These are phyloP conservation scores for Chascanopsetta lugubris DNA, from an alignment of 2,113 vertebrate species.

Conservation along the genomic window DNA sequence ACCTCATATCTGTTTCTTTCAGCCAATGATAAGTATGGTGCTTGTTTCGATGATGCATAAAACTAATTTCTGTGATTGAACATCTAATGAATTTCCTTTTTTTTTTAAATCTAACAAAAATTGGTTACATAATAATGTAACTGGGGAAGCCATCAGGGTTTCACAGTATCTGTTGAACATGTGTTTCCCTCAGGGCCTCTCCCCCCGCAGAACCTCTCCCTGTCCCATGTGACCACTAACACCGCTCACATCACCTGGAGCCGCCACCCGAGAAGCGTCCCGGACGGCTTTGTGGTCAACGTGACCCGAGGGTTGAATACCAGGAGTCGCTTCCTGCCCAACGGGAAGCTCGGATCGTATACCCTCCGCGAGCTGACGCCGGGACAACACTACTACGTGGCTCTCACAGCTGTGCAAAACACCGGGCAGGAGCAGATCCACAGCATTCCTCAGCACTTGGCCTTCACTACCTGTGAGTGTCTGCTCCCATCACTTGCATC, in stretches of 20 bases:
- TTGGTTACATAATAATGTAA: not conserved
- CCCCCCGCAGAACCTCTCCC: slow-evolving; percentile 89
- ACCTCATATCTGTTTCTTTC: too few relatives aligned
- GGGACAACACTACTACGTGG: slow-evolving; percentile 86
- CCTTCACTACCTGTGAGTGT: slow-evolving; percentile 89
- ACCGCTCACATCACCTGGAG: slow-evolving; percentile 89
- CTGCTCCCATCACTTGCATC: not conserved
- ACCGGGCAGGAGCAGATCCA: slow-evolving; percentile 85
- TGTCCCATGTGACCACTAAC: slow-evolving; percentile 84
- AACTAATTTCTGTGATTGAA: not conserved
- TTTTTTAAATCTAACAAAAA: not conserved
- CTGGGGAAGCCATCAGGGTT: not conserved
- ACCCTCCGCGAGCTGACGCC: slow-evolving; percentile 87
- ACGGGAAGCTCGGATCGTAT: slow-evolving; percentile 84
- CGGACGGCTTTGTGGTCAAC: slow-evolving; percentile 93
- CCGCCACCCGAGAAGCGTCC: slow-evolving; percentile 56
- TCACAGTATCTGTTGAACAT: slow-evolving; percentile 3
- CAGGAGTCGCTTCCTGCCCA: slow-evolving; percentile 92
- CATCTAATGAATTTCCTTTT: not conserved
- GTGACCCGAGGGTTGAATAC: slow-evolving; percentile 88
- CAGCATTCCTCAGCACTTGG: slow-evolving; percentile 86
- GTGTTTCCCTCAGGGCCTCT: slow-evolving; percentile 84
- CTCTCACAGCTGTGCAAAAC: slow-evolving; percentile 85
- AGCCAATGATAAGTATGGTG: not conserved
- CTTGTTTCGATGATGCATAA: not conserved